Base-by-base conservation (phyloP, 2,113 vertebrate species). In the Lichenostomus cassidix region DNA sequence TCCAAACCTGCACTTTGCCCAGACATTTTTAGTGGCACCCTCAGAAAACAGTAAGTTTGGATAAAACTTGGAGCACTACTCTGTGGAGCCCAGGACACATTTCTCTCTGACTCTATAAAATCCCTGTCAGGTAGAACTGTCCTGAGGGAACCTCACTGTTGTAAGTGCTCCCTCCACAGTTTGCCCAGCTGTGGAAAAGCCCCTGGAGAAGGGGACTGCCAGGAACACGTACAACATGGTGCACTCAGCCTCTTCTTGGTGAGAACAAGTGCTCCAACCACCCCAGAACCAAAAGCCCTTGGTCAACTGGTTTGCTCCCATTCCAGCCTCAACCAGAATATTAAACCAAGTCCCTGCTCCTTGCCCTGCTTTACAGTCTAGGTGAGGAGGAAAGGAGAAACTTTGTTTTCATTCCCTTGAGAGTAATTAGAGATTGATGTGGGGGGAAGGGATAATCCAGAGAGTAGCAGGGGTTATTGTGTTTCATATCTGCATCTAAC, bases 401-500 rank as follows among this genome's bases (percentile, higher is more conserved):
- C 56, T 84, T 49, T 29, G 9, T 68, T 82, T 90, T 84, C 11
- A 60, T 64, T 82, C 11, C 20, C 25, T 73, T 28, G 27, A 21
- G 83, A 53, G 82, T 90, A 89, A 83, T 95, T 89, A 83, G 65
- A 90, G 75, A 62, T 44, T 64, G 62, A 46, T 33, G 64, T 19
- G 25, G 10, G 27, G 50, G 81, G 79, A 78, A 91, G 75, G 69
- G 64, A 87, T 92, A 46, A 71, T n/a, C 25, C 46, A 55, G 79
- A 58, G 22, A 6, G 50, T 19, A 89, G 25, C n/a, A 56, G 95
- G 91, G 62, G 50, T 69, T 90, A 94, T 94, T 87, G 31, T 28
- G 44, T 95, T 95, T 96, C 92, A 94, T 87, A 96, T 94, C 67
- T 22, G 46, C 65, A 69, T 76, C 59, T 49, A 65, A 76, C 63